phyloP scores from a whole-genome alignment of 1,140 invertebrate species.

The Drusus annulatus region DNA sequence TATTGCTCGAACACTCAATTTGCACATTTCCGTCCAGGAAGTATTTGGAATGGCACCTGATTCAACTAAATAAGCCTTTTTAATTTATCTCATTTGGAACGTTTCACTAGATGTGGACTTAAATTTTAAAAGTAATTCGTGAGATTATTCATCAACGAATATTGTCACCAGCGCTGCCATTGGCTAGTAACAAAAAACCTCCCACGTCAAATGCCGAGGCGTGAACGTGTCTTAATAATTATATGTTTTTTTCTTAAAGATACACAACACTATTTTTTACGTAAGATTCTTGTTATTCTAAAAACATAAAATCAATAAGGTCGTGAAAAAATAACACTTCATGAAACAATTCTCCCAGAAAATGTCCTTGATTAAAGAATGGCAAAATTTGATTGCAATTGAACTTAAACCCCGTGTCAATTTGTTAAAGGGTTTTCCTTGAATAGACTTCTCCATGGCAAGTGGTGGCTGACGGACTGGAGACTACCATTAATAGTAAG shows the following conservation, averaged over 20 bases:
- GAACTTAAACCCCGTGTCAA: conserved; percentile 1
- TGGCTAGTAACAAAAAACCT: too few relatives aligned
- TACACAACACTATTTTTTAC: too few relatives aligned
- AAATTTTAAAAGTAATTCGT: too few relatives aligned
- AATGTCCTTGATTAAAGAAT: not conserved
- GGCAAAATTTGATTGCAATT: not conserved
- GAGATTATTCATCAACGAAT: too few relatives aligned
- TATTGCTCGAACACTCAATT: conserved; percentile 33
- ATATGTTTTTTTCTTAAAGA: too few relatives aligned
- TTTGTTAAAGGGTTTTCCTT: conserved; percentile 25
- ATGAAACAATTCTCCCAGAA: too few relatives aligned
- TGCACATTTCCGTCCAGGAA: not conserved
- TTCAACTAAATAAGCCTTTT: not conserved
- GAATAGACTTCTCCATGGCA: not conserved
- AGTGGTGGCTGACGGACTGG: not conserved
- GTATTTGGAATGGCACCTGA: not conserved
- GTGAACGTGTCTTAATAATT: too few relatives aligned
- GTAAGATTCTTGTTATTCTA: too few relatives aligned
- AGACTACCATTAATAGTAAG: not conserved
- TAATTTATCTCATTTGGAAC: not conserved
- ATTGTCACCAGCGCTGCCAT: too few relatives aligned
- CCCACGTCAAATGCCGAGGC: too few relatives aligned
- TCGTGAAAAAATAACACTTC: too few relatives aligned
- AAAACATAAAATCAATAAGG: too few relatives aligned
- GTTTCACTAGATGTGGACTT: not conserved